Evolutionary conservation across 1,140 invertebrate genomes (phyloP).

Genomic region (Pararge aegeria): DNA sequence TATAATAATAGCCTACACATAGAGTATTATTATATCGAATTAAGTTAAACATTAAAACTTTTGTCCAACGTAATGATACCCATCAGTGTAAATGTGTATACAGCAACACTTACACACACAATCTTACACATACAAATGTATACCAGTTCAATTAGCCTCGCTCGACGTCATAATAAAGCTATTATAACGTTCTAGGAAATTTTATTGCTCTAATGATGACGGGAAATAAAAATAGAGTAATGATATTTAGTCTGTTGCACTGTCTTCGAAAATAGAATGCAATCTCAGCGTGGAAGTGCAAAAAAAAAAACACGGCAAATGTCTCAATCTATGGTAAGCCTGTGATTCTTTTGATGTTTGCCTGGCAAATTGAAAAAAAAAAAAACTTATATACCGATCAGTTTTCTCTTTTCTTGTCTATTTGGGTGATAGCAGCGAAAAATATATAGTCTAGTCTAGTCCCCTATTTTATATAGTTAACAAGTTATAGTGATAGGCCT

Average conservation of each 20-base stretch:
- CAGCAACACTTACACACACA: not conserved
- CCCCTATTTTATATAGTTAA: too few relatives aligned
- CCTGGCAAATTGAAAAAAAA: too few relatives aligned
- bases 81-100: not conserved
- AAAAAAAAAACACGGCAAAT: not conserved
- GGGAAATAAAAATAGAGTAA: constrained; percentile 19
- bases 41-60: not conserved
- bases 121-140: constrained; percentile 17
- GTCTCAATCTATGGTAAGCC: too few relatives aligned
- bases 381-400: too few relatives aligned
- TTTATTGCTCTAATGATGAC: constrained; percentile 19
- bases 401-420: too few relatives aligned
- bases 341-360: too few relatives aligned
- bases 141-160: constrained; percentile 26
- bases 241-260: constrained; percentile 6
- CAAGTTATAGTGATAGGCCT: too few relatives aligned
- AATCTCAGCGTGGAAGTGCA: not conserved
- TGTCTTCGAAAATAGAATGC: constrained; percentile 4
- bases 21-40: not conserved
- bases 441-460: too few relatives aligned
- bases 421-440: too few relatives aligned
- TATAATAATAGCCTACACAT: too few relatives aligned
- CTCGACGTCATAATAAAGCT: constrained; percentile 29
- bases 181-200: constrained; percentile 34
- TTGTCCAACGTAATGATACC: not conserved